Conservation (phyloP, 2,113 vertebrate species). For the Ailurus styani region DNA sequence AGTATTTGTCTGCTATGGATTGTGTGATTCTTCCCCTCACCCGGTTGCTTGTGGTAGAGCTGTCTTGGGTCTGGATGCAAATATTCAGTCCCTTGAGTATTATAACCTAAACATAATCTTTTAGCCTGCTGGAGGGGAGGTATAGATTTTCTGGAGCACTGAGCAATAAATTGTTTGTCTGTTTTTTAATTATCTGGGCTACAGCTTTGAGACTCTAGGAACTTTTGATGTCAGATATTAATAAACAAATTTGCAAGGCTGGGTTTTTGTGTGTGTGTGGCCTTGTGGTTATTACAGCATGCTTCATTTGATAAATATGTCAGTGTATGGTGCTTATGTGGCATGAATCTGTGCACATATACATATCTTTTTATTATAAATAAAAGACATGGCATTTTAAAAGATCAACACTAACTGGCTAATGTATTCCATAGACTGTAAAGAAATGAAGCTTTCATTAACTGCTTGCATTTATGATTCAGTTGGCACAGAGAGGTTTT, state of each 20-base stretch:
- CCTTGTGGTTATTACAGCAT: slow-evolving; percentile 19
- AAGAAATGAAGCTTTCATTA: slow-evolving; percentile 38
- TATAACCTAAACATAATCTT: neutral
- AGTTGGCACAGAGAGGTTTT: slow-evolving; percentile 22
- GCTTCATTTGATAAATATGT: slow-evolving; percentile 35
- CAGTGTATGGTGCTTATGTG: neutral
- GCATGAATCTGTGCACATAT: neutral
- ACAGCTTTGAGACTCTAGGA: neutral
- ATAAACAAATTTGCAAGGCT: neutral
- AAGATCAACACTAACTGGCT: slow-evolving; percentile 19
- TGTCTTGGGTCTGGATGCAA: neutral
- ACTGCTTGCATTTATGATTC: slow-evolving; percentile 6
- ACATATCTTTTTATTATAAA: slow-evolving; percentile 15
- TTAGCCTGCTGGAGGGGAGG: neutral
- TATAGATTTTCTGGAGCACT: neutral
- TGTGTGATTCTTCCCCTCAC: neutral
- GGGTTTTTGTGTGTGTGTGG: neutral
- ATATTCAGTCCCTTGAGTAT: neutral
- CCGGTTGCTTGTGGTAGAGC: neutral
- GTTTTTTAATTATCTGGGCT: slow-evolving; percentile 22
- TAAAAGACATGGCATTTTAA: neutral
- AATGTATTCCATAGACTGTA: slow-evolving; percentile 27
- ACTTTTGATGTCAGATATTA: slow-evolving; percentile 35
- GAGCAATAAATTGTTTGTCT: neutral
- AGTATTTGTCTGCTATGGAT: neutral